A percentile compares a stretch with the other conserved stretches of the same genome.
Evolutionary conservation across 1,140 invertebrate genomes (phyloP).

Genomic region (Tigriopus japonicus): DNA sequence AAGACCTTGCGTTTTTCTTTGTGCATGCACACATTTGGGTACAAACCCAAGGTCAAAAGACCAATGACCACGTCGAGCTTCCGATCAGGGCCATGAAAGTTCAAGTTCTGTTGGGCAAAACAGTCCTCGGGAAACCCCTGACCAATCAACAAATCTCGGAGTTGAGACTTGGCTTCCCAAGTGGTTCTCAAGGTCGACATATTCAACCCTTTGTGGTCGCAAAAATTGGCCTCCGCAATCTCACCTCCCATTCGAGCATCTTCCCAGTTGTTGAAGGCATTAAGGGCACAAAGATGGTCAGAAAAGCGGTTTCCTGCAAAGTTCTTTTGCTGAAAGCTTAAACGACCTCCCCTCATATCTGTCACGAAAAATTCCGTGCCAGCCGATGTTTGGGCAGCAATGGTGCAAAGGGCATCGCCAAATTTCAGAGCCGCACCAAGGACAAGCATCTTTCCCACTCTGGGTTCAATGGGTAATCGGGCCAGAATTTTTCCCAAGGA

Average conservation of each 20-base stretch:
- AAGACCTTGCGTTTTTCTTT: slow-evolving; percentile 86
- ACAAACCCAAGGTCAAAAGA: slow-evolving; percentile 69
- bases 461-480: slow-evolving; percentile 72
- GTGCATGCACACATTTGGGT: slow-evolving; percentile 89
- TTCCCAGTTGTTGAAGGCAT: slow-evolving; percentile 76
- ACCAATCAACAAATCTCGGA: slow-evolving; percentile 58
- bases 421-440: slow-evolving; percentile 63
- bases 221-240: slow-evolving; percentile 58
- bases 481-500: slow-evolving; percentile 79
- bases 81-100: slow-evolving; percentile 44
- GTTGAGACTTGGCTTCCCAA: slow-evolving; percentile 76
- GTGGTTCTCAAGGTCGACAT: slow-evolving; percentile 71
- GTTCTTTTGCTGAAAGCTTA: slow-evolving; percentile 53
- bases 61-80: slow-evolving; percentile 67
- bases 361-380: slow-evolving; percentile 70
- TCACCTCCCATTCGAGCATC: slow-evolving; percentile 51
- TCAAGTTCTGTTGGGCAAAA: slow-evolving; percentile 38
- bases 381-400: slow-evolving; percentile 80
- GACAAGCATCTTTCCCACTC: slow-evolving; percentile 86
- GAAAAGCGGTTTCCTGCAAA: slow-evolving; percentile 68
- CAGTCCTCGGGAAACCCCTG: slow-evolving; percentile 76
- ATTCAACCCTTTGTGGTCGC: slow-evolving; percentile 72
- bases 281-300: slow-evolving; percentile 85
- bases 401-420: slow-evolving; percentile 70
- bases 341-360: slow-evolving; percentile 24